phyloP scores from a whole-genome alignment of 2,888 invertebrate genomes.

The Notodonta ziczac region DNA sequence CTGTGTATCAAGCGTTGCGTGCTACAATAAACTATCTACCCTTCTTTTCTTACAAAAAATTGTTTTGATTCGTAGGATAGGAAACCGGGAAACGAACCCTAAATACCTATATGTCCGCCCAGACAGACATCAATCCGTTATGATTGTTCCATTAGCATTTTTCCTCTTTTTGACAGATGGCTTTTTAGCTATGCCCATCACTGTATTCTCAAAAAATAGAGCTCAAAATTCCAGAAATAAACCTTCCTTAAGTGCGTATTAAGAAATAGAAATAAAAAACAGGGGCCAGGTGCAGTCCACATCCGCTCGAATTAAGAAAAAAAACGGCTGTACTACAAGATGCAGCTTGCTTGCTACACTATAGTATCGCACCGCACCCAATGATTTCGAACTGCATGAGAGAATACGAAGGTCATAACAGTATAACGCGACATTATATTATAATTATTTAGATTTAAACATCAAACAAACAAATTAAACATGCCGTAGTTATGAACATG shows the following conservation, averaged over 20 bases:
- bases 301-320: conserved; percentile 65
- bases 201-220: conserved; percentile 9
- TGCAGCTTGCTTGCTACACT: conserved; percentile 41
- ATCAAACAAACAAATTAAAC: conserved; percentile 20
- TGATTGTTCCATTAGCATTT: conserved; percentile 2
- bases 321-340: conserved; percentile 56
- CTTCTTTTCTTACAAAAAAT: not conserved
- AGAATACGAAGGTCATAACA: not conserved
- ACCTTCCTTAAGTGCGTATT: conserved; percentile 36
- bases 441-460: not conserved
- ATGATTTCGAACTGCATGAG: conserved; percentile 14
- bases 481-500: not conserved
- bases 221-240: conserved; percentile 29
- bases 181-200: conserved; percentile 13
- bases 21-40: conserved; percentile 1
- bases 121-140: not conserved
- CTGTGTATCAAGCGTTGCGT: conserved; percentile 4
- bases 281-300: conserved; percentile 74
- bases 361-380: conserved; percentile 43
- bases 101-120: conserved; percentile 5
- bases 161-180: not conserved
- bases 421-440: not conserved
- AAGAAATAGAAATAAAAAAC: conserved; percentile 42
- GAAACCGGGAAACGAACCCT: too few relatives aligned
- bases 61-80: not conserved